A percentile compares a stretch with the other conserved stretches of the same genome.
Conservation (phyloP, 2,113 vertebrate species). For the Solea solea region DNA sequence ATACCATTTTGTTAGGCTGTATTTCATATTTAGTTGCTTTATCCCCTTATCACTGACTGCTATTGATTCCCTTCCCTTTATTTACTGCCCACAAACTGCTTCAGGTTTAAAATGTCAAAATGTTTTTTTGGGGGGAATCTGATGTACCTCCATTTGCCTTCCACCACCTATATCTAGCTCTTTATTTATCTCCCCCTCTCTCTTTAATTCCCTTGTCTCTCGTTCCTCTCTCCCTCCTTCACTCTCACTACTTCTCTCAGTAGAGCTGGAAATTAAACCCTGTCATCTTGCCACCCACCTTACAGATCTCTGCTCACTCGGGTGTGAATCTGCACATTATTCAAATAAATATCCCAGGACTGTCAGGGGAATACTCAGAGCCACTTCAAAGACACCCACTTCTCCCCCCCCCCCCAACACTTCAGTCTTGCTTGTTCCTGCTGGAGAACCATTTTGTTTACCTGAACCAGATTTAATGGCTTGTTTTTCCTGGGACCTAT, state of each 20-base stretch:
- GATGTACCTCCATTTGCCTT: slow-evolving; percentile 67
- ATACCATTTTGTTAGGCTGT: slow-evolving; percentile 85
- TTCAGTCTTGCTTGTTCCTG: slow-evolving; percentile 73
- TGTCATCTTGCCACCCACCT: slow-evolving; percentile 72
- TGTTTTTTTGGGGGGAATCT: slow-evolving; percentile 76
- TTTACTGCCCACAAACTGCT: slow-evolving; percentile 83
- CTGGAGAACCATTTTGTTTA: slow-evolving; percentile 81
- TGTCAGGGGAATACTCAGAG: slow-evolving; percentile 75
- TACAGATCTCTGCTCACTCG: slow-evolving; percentile 71
- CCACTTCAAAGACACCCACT: slow-evolving; percentile 77
- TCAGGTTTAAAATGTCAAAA: slow-evolving; percentile 84
- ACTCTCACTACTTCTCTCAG: slow-evolving; percentile 52
- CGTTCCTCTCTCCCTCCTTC: slow-evolving; percentile 44
- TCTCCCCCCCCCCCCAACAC: slow-evolving; percentile 38
- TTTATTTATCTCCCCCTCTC: slow-evolving; percentile 27
- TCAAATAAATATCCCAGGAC: slow-evolving; percentile 77
- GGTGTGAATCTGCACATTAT: slow-evolving; percentile 77
- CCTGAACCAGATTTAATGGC: slow-evolving; percentile 78
- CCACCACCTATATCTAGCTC: slow-evolving; percentile 52
- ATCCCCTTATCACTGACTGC: slow-evolving; percentile 82
- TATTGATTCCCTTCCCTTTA: slow-evolving; percentile 83
- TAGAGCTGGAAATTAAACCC: slow-evolving; percentile 77
- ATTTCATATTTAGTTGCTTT: slow-evolving; percentile 85
- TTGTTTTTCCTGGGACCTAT: slow-evolving; percentile 69
- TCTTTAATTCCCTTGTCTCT: slow-evolving; percentile 59